Conservation (phyloP, 2,113 vertebrate genomes). For the Chrysemys picta region DNA sequence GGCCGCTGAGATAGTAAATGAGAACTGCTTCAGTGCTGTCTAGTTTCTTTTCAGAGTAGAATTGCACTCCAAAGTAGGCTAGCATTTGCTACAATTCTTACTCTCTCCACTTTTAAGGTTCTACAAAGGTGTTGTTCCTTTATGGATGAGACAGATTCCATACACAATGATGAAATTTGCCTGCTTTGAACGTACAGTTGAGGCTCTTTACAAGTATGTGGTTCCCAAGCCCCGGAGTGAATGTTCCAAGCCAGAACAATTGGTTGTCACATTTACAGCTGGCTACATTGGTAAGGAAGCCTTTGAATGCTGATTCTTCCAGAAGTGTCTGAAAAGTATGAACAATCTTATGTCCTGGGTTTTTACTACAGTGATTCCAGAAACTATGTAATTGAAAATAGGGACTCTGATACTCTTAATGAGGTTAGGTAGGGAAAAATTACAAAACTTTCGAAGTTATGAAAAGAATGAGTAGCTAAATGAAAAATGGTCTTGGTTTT, state of each 20-base stretch:
- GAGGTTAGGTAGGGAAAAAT: background rate
- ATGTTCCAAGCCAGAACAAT: conserved; percentile 92
- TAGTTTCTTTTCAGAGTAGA: background rate
- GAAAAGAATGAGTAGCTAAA: background rate
- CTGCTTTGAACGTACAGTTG: conserved; percentile 98
- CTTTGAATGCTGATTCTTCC: conserved; percentile 4
- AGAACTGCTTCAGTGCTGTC: background rate
- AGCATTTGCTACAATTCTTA: background rate
- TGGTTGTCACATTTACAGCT: conserved; percentile 95
- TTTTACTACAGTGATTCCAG: background rate
- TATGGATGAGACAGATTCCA: conserved; percentile 99
- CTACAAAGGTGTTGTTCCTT: conserved; percentile 96
- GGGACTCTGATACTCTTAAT: background rate
- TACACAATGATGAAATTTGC: conserved; percentile 99
- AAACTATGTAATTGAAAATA: background rate
- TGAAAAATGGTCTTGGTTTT: background rate
- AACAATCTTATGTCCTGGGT: no score
- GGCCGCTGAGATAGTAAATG: background rate
- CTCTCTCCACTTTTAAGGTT: conserved; percentile 81
- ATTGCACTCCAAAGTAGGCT: no score
- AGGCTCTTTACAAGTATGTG: conserved; percentile 92
- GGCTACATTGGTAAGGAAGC: conserved; percentile 94
- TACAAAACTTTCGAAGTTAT: background rate
- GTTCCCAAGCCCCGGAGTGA: conserved; percentile 97
- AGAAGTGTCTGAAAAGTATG: background rate